phyloP scores from a whole-genome alignment of 1,140 invertebrate species.

The Calycopis cecrops region DNA sequence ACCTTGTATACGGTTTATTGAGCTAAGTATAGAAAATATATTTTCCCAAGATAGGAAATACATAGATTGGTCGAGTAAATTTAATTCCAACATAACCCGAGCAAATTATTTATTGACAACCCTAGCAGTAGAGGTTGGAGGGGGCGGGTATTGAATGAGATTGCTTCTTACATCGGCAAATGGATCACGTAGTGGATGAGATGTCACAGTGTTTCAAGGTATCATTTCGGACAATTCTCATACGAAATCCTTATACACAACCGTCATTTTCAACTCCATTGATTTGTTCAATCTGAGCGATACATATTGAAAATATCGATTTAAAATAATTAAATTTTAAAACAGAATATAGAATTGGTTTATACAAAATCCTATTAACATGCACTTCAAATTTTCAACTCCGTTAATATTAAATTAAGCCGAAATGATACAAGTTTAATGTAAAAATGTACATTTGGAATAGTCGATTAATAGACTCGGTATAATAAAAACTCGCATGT shows the following conservation, averaged over 20 bases:
- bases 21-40: too few species aligned
- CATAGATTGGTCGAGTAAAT: too few species aligned
- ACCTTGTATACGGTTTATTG: too few species aligned
- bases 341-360: too few species aligned
- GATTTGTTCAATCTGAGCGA: not conserved
- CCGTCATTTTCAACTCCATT: not conserved
- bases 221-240: conserved; percentile 50
- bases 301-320: conserved; percentile 5
- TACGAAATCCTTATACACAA: conserved; percentile 22
- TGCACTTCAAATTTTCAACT: too few species aligned
- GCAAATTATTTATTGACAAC: conserved; percentile 61
- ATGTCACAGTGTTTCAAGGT: conserved; percentile 76
- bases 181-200: conserved; percentile 77
- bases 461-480: too few species aligned
- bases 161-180: conserved; percentile 76
- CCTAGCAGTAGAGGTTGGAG: conserved; percentile 37
- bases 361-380: too few species aligned
- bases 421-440: too few species aligned
- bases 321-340: conserved; percentile 23
- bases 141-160: conserved; percentile 74
- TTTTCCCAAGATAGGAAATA: too few species aligned
- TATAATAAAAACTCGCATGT: too few species aligned
- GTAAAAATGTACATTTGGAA: too few species aligned
- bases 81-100: conserved; percentile 24
- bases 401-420: too few species aligned